Evolutionary conservation across 2,113 vertebrate genomes (phyloP), one percentile per base, ranked within the genome.

Genomic region (Muntiacus reevesi): DNA sequence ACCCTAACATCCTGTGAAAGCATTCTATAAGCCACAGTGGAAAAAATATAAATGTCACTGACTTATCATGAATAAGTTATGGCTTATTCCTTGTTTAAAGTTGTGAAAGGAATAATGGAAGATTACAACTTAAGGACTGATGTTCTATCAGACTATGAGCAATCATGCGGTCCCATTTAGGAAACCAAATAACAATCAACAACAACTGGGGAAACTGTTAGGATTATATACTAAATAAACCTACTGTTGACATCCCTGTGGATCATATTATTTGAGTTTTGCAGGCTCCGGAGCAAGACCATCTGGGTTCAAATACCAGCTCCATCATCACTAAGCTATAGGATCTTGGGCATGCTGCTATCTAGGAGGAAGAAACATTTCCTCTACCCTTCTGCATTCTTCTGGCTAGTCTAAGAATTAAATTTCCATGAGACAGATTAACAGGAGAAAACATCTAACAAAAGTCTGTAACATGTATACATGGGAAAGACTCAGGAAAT

Each of bases 21-120:
- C 40, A 76, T 95, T 97, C 96, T 96, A 92, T 40, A 96, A 87
- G 74, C 74, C 54, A 16, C 12, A 8, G 28, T 62, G 36, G 54
- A 57, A 52, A 81, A 62, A 60, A 84, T 30, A 90, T 90, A 91
- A 96, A 97, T 45, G 13, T 79, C 36, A 93, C 74, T 47, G n/a
- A 93, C 84, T 93, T 95, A 94, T 91, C 64, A 95, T 28, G 59
- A 33, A 96, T 86, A 60, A 88, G 60, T 97, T 90, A 97, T 43
- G 27, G 52, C 88, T 91, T 94, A 23, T 59, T 59, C 82, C 57
- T 94, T 79, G 28, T 45, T 93, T 92, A 93, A 96, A 96, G 67
- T 52, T 57, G 36, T 40, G 71, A 91, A 78, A 97, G 92, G 64
- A 79, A 91, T 91, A 96, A 54, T 43, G 23, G 67, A 87, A 43